Percentiles rank a stretch among this genome's conserved stretches.
These are phyloP conservation scores for Andrena praecox DNA, from an alignment of 2,888 invertebrate species.

Conservation along the genomic window DNA sequence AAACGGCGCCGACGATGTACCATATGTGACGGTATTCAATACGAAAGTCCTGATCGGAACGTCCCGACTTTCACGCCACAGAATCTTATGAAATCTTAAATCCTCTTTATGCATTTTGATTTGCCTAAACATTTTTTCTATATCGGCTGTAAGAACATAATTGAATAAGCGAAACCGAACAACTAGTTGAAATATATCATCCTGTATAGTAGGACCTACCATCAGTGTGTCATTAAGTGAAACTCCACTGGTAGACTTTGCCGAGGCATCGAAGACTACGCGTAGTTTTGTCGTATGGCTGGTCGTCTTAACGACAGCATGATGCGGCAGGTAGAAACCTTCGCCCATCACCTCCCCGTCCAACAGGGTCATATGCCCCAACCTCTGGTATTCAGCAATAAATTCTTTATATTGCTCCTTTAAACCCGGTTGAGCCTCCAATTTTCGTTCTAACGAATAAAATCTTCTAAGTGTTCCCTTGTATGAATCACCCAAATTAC, in stretches of 20 bases:
- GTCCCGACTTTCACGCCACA: neutral
- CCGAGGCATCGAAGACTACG: neutral
- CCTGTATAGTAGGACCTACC: neutral
- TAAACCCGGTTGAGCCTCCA: neutral
- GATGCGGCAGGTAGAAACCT: neutral
- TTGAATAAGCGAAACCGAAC: neutral
- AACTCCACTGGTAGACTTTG: neutral
- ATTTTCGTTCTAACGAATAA: neutral
- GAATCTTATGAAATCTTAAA: neutral
- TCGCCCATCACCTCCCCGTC: neutral
- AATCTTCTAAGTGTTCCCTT: neutral
- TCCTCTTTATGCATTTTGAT: neutral
- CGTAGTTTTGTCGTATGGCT: neutral
- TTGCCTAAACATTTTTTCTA: conserved; percentile 1
- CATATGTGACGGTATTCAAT: neutral
- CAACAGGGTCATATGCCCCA: neutral
- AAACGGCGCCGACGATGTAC: neutral
- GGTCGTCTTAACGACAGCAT: neutral
- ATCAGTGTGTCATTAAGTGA: neutral
- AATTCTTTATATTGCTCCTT: neutral
- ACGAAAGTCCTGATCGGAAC: neutral
- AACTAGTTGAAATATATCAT: neutral
- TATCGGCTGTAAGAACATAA: neutral
- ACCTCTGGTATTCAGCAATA: neutral
- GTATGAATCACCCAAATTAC: neutral